Conservation (phyloP, 2,888 invertebrate species). For the Drosophila antonietae region DNA sequence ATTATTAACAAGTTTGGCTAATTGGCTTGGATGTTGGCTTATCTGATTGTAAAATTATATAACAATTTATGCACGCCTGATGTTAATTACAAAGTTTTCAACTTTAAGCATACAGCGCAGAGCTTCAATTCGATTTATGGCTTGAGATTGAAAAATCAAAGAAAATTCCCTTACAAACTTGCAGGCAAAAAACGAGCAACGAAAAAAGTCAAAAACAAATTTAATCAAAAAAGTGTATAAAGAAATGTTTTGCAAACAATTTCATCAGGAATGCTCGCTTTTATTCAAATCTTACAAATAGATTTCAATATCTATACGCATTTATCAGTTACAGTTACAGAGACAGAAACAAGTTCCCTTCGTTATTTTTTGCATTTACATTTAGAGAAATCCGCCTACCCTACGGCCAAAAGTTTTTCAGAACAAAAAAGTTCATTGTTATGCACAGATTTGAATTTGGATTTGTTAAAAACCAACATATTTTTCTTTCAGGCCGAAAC, state of each 20-base stretch:
- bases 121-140: slow-evolving; percentile 4
- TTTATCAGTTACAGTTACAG: slow-evolving; percentile 52
- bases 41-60: slow-evolving; percentile 57
- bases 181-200: slow-evolving; percentile 3
- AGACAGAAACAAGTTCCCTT: slow-evolving; percentile 40
- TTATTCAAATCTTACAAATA: slow-evolving; percentile 64
- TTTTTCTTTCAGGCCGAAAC: slow-evolving; percentile 43
- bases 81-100: slow-evolving; percentile 37
- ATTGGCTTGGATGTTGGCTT: slow-evolving; percentile 57
- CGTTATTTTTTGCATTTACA: slow-evolving; percentile 16
- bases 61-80: slow-evolving; percentile 31
- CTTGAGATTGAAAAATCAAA: slow-evolving; percentile 33
- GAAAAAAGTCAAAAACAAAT: slow-evolving; percentile 37
- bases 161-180: slow-evolving; percentile 32
- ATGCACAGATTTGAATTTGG: slow-evolving; percentile 71
- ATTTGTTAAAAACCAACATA: slow-evolving; percentile 68
- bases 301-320: slow-evolving; percentile 69
- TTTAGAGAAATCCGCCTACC: slow-evolving; percentile 19
- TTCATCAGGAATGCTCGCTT: slow-evolving; percentile 58
- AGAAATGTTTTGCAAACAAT: slow-evolving; percentile 54
- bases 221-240: slow-evolving; percentile 71
- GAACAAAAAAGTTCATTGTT: slow-evolving; percentile 62
- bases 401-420: slow-evolving; percentile 39
- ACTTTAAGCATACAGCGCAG: neutral
- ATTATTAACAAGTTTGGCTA: slow-evolving; percentile 56